Base-by-base conservation (phyloP, 2,113 vertebrate species). In the Dipodomys merriami region DNA sequence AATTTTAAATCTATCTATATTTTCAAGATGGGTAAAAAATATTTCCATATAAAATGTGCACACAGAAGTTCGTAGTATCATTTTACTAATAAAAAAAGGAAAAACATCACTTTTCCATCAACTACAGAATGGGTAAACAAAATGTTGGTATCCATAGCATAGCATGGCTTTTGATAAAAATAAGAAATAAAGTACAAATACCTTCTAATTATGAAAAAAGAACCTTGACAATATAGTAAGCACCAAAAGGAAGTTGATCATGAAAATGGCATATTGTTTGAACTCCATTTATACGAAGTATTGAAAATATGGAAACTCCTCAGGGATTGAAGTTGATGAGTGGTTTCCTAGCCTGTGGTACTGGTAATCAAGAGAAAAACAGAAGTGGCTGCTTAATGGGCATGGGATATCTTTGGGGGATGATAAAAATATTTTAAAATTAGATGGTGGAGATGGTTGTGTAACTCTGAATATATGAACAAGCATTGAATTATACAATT, bases 401-500 rank as follows among this genome's bases (percentile, higher is more conserved):
- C 39, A 19, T 53, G 11, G 16, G 12, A 0, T 78, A 93, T 95
- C 69, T 79, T 80, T 53, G 1, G 19, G 20, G 20, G 22, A 27
- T 73, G 25, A 62, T 35, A 18, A 83, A 92, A 80, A 79, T 82
- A 0, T 44, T 81, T 19, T 86, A 74, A 84, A 91, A 65, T 84
- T 84, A 46, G 25, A 65, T 72, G 27, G 30, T 62, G 23, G 33
- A 19, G 0, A 67, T 95, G 30, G 6, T 64, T 86, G 1, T 6
- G 19, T 91, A 65, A 81, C 27, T 89, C 33, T 12, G 15, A 91
- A 91, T 81, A 65, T 64, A 18, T 25, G 27, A 69, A 89, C 80
- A 93, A 82, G 5, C 30, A 93, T 5, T 35, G 27, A 71, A 83
- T 46, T 33, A 33, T 29, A 73, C 18, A 91, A 60, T 73, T 94